Evolutionary conservation across 2,797 vertebrate genomes (phyloP), one percentile per base, ranked within the genome.

Genomic region (Poecilia gillii): DNA sequence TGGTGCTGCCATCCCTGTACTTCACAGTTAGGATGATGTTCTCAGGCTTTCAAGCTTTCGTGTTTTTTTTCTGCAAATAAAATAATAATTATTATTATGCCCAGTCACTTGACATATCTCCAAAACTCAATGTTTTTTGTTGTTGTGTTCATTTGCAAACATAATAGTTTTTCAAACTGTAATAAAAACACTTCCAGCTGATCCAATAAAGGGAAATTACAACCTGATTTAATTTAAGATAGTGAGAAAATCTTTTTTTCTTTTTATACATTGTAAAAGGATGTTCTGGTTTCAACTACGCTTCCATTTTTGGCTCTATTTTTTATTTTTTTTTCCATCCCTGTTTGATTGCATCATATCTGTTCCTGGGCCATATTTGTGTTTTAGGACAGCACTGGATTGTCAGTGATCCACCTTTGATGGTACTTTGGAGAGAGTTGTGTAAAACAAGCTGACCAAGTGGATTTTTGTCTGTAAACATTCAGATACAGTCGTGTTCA

Each of bases 371-470:
- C 59, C 46, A 18, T 78, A 41, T 80, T 77, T 81, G 31, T 84
- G 55, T 86, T 59, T 77, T 78, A 78, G 75, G 62, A 49, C 57
- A 75, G 76, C 74, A 47, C 23, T 64, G 62, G 70, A 85, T 81
- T 85, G 66, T 81, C 47, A 41, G 73, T 28, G 55, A 47, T 72
- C 45, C 62, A 66, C 68, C 68, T 83, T 86, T 89, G 55, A 64
- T 84, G 66, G 77, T 73, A 41, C 53, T 85, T 51, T 64, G 55
- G 28, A 55, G 11, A 71, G 59, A 83, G 47, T 28, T 16, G 66
- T 76, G 53, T 82, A 76, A 77, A 87, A 83, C 79, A 80, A 89
- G 81, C 84, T 73, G 77, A 82, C 25, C 36, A 70, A 86, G 45
- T 77, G 53, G 68, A 70, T 86, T 25, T 86, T 81, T 78, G 73